Percentiles rank a stretch among this genome's conserved stretches.
Conservation (phyloP, 2,888 invertebrate genomes). For the Venustoraphidia nigricollis region DNA sequence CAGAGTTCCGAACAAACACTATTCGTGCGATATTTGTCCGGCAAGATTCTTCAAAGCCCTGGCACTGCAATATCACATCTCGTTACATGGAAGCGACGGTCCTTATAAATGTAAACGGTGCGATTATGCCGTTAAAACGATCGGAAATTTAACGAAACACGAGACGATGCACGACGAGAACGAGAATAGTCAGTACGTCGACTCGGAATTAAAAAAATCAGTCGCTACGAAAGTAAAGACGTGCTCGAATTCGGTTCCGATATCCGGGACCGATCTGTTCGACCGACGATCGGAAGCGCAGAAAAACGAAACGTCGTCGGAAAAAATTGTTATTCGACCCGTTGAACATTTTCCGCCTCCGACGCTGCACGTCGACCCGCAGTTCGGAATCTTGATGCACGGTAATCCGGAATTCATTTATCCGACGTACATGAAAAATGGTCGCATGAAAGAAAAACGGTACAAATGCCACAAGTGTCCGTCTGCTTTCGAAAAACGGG, state of each 20-base stretch:
- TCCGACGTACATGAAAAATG: slow-evolving; percentile 58
- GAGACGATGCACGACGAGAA: slow-evolving; percentile 29
- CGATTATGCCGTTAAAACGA: slow-evolving; percentile 51
- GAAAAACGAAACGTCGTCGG: slow-evolving; percentile 20
- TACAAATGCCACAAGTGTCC: slow-evolving; percentile 78
- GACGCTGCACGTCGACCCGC: slow-evolving; percentile 42
- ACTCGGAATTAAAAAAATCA: slow-evolving; percentile 12
- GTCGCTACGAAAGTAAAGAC: background rate
- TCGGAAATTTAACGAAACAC: slow-evolving; percentile 51
- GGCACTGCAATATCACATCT: slow-evolving; percentile 52
- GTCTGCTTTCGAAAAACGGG: slow-evolving; percentile 72
- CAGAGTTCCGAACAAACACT: slow-evolving; percentile 21
- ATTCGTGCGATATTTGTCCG: slow-evolving; percentile 47
- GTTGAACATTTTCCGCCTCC: slow-evolving; percentile 33
- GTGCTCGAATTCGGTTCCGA: slow-evolving; percentile 29
- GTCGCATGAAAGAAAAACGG: slow-evolving; percentile 56
- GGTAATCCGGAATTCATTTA: slow-evolving; percentile 66
- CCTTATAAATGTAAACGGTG: slow-evolving; percentile 55
- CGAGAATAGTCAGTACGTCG: slow-evolving; percentile 23
- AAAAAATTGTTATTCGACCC: slow-evolving; percentile 34
- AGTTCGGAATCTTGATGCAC: slow-evolving; percentile 51
- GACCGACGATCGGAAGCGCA: slow-evolving; percentile 43
- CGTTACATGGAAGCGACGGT: slow-evolving; percentile 46
- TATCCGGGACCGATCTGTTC: slow-evolving; percentile 50
- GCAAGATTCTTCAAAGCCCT: slow-evolving; percentile 58